A percentile compares a stretch with the other conserved stretches of the same genome.
Evolutionary conservation across 2,888 invertebrate species (phyloP).

Genomic region (Hoplodrina ambigua): DNA sequence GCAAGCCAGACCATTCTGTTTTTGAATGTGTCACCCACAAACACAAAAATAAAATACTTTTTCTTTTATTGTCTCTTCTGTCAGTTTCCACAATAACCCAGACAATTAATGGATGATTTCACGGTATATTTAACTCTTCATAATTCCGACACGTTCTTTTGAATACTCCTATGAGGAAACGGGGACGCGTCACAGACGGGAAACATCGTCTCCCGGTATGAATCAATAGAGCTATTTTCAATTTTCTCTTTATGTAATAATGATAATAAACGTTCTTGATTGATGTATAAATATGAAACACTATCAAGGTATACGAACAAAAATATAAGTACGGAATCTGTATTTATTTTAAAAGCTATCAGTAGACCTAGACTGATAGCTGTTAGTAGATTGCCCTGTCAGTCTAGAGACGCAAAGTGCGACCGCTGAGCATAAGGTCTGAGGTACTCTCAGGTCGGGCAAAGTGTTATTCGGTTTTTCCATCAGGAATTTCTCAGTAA

Average conservation of each 20-base stretch:
- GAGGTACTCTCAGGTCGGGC: too few species aligned
- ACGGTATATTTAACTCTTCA: conserved; percentile 47
- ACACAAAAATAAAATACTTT: not conserved
- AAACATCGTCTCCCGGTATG: conserved; percentile 52
- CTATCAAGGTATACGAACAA: not conserved
- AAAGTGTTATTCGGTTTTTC: too few species aligned
- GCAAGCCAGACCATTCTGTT: not conserved
- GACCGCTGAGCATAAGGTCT: too few species aligned
- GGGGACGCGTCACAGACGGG: conserved; percentile 55
- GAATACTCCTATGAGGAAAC: conserved; percentile 47
- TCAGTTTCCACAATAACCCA: conserved; percentile 23
- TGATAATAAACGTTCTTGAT: not conserved
- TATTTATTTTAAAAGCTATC: not conserved
- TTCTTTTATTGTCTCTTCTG: not conserved
- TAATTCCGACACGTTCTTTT: conserved; percentile 46
- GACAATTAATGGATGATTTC: conserved; percentile 43
- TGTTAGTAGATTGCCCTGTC: too few species aligned
- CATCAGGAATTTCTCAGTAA: too few species aligned
- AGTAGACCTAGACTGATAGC: not conserved
- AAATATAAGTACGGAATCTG: not conserved
- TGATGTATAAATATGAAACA: not conserved
- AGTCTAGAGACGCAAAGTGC: too few species aligned
- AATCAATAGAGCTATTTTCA: conserved; percentile 48
- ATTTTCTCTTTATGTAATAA: conserved; percentile 12
- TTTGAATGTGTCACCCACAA: too few species aligned